These are phyloP conservation scores for Pristionchus arcanus DNA, from an alignment of 2,888 invertebrate genomes.

Conservation along the genomic window DNA sequence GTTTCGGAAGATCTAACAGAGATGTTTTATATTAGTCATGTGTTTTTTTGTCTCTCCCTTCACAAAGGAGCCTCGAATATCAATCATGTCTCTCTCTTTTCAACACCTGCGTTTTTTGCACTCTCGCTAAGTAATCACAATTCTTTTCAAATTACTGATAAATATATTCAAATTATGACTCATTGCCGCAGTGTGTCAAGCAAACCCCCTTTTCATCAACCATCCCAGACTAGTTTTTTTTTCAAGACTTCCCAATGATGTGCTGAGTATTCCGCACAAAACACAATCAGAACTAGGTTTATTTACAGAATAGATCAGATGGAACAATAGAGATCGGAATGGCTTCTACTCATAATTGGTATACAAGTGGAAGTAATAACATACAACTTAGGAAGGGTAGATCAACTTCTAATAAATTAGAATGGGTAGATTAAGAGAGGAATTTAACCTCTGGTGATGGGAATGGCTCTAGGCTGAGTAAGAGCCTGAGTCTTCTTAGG, in stretches of 20 bases:
- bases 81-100: slow-evolving; percentile 39
- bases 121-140: slow-evolving; percentile 9
- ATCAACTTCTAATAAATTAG: not conserved
- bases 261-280: not conserved
- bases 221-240: too few relatives aligned
- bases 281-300: not conserved
- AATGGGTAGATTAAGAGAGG: not conserved
- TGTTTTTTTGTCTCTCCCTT: slow-evolving; percentile 42
- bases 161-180: slow-evolving; percentile 1
- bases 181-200: too few relatives aligned
- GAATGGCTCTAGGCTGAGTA: slow-evolving; percentile 21
- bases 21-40: slow-evolving; percentile 7
- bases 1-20: slow-evolving; percentile 36
- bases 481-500: slow-evolving; percentile 42
- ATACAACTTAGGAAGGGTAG: not conserved
- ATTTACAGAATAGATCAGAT: not conserved
- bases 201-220: not conserved
- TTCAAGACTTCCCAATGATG: too few relatives aligned
- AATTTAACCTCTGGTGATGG: slow-evolving; percentile 31
- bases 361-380: not conserved
- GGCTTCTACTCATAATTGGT: not conserved
- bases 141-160: slow-evolving; percentile 27
- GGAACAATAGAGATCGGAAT: not conserved
- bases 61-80: slow-evolving; percentile 45
- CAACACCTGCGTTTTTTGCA: slow-evolving; percentile 7